Base-by-base conservation (phyloP, 2,113 vertebrate genomes). In the Scomber japonicus region DNA sequence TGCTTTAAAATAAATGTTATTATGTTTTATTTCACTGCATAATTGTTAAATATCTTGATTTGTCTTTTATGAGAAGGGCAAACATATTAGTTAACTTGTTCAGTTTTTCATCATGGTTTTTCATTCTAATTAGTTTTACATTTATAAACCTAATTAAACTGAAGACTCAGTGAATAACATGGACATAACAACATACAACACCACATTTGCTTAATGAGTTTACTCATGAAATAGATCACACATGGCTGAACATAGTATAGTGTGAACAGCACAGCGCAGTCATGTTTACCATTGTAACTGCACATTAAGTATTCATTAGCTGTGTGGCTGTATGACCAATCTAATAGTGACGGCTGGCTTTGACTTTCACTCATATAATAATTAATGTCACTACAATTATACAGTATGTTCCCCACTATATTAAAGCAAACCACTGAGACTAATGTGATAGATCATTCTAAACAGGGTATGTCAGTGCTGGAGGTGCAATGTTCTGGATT, bases 211-310 rank as follows among this genome's bases (percentile, higher is more conserved):
- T 40, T 7, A 40, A 9, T 40, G 35, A 40, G 35, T 6, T 35
- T 35, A 35, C 31, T 35, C 31, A 35, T 35, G 31, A 40, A 8
- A 9, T 40, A 40, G 35, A 40, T 40, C 45, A 66, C 46, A 64
- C 62, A 27, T 64, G 62, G 45, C 9, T 46, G 19, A 63, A 24
- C 19, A 11, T 1, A 11, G 9, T 9, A 9, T 40, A 7, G 5
- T 35, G 31, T 48, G 45, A 49, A 7, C 31, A 35, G 31, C 31
- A 35, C 31, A 30, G 49, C 17, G 24, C 46, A 27, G 15, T 7
- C 46, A n/a, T 66, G 63, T n/a, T 31, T 50, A 16, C 49, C 65
- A 40, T 55, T n/a, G 16, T 24, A 69, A 15, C 66, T 24, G 66
- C n/a, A 69, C 51, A 69, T 17, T 24, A 12, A 69, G 14, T 17